phyloP scores from a whole-genome alignment of 1,140 invertebrate species.

The Neodiprion pinetum region DNA sequence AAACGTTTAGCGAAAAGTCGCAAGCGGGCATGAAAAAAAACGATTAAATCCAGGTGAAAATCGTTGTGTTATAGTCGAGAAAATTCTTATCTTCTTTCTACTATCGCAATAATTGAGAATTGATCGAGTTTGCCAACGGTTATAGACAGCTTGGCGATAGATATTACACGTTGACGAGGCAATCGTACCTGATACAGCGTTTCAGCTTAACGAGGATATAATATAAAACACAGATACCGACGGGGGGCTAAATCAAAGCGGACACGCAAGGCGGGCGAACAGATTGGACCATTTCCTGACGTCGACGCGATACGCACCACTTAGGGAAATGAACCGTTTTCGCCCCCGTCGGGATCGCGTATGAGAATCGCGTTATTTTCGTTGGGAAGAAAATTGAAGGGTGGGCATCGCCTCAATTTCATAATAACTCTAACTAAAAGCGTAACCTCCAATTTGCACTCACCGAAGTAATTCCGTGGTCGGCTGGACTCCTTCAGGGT shows the following conservation, averaged over 20 bases:
- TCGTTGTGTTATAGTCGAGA: no score
- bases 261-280: conserved; percentile 1
- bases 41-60: no score
- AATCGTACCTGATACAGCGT: background rate
- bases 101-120: background rate
- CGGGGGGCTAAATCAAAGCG: background rate
- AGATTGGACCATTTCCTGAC: conserved; percentile 9
- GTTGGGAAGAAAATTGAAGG: no score
- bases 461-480: no score
- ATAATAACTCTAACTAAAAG: no score
- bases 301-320: background rate
- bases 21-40: no score
- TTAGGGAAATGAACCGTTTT: conserved; percentile 17
- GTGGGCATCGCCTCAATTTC: no score
- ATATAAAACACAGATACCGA: background rate
- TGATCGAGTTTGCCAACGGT: background rate
- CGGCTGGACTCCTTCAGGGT: no score
- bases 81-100: no score
- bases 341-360: background rate
- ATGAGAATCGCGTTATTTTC: no score
- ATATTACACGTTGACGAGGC: background rate
- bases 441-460: no score
- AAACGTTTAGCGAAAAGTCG: no score
- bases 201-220: background rate
- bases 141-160: background rate